A percentile compares a stretch with the other conserved stretches of the same genome.
These are phyloP conservation scores for Ispidina picta DNA, from an alignment of 2,797 vertebrate genomes.

Conservation along the genomic window DNA sequence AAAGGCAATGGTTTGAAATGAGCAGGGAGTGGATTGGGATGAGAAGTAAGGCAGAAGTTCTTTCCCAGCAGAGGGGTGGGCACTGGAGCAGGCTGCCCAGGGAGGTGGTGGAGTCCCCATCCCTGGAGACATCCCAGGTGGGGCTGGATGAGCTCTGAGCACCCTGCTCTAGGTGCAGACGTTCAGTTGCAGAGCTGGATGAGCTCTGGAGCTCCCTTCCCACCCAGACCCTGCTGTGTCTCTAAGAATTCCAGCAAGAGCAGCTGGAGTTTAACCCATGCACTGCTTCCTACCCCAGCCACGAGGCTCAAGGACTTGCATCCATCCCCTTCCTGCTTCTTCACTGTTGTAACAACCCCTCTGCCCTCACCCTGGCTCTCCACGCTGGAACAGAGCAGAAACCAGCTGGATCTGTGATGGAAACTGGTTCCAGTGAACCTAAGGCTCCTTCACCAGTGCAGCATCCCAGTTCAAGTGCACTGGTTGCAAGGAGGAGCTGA, in stretches of 20 bases:
- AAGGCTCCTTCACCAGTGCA: background rate
- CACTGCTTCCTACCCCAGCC: background rate
- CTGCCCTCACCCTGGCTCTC: background rate
- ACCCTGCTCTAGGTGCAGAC: too few relatives aligned
- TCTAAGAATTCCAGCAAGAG: background rate
- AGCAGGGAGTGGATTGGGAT: too few relatives aligned
- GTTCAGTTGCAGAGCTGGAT: too few relatives aligned
- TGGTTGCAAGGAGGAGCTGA: background rate
- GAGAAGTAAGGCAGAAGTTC: too few relatives aligned
- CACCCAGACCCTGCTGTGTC: too few relatives aligned
- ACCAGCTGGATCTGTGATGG: background rate
- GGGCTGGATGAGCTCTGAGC: too few relatives aligned
- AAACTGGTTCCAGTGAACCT: background rate
- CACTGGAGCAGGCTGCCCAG: too few relatives aligned
- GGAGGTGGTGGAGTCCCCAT: too few relatives aligned
- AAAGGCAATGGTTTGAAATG: too few relatives aligned
- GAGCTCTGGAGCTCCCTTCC: too few relatives aligned
- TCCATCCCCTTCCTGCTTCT: background rate
- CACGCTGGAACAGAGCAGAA: fast-evolving
- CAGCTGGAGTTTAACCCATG: background rate
- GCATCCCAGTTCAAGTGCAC: fast-evolving
- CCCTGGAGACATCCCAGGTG: too few relatives aligned
- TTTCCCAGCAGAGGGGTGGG: too few relatives aligned
- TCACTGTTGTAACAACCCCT: background rate
- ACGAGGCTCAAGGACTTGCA: fast-evolving